phyloP scores from a whole-genome alignment of 1,140 invertebrate genomes.

The Chrysopa pallens region DNA sequence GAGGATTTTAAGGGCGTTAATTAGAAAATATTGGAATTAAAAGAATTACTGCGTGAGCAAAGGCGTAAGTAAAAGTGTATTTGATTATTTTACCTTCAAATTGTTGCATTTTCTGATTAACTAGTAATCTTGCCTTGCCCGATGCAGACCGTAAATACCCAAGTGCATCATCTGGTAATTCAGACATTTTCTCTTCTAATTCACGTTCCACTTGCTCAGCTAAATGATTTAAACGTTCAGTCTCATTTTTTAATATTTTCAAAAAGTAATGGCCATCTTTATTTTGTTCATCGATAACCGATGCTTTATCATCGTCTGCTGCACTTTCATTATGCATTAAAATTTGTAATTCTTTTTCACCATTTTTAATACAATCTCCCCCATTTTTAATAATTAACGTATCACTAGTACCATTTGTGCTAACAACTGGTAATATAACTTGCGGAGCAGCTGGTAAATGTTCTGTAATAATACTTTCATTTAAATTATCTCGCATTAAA shows the following conservation, averaged over 20 bases:
- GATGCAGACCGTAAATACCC: constrained; percentile 73
- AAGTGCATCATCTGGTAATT: constrained; percentile 54
- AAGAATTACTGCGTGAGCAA: too few relatives aligned
- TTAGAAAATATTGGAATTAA: too few relatives aligned
- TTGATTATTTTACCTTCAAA: constrained; percentile 82
- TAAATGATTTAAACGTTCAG: constrained; percentile 41
- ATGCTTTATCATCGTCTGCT: constrained; percentile 7
- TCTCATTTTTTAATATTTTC: constrained; percentile 52
- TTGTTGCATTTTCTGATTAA: constrained; percentile 87
- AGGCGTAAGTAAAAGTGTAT: too few relatives aligned
- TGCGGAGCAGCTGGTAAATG: constrained; percentile 27
- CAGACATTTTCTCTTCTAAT: constrained; percentile 28
- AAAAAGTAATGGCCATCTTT: constrained; percentile 63
- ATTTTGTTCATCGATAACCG: constrained; percentile 7
- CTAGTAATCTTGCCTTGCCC: constrained; percentile 77
- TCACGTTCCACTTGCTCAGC: constrained; percentile 49
- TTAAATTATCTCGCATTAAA: background rate
- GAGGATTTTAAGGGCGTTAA: too few relatives aligned
- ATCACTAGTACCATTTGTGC: constrained; percentile 15
- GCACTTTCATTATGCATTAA: constrained; percentile 11
- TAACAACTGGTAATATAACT: constrained; percentile 25
- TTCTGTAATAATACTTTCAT: constrained; percentile 15
- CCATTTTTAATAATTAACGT: constrained; percentile 7
- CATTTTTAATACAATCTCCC: background rate
- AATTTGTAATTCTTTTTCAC: constrained; percentile 8